Conservation (phyloP, 2,888 invertebrate species). For the Nowickia ferox region DNA sequence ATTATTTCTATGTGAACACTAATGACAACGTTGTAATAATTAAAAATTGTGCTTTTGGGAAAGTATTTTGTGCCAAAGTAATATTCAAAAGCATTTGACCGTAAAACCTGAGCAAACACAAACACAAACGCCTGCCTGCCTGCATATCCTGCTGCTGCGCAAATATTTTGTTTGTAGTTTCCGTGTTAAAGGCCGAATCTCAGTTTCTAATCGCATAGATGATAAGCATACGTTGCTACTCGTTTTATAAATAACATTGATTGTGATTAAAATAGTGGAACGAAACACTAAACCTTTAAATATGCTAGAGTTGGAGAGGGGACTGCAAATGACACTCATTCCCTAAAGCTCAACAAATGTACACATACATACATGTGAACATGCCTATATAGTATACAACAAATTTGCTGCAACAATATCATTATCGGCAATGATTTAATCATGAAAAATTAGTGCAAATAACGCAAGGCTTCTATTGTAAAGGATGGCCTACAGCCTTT, state of each 20-base stretch:
- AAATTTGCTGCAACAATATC: constrained; percentile 32
- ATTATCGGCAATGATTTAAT: constrained; percentile 51
- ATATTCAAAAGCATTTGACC: constrained; percentile 44
- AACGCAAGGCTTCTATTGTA: neutral
- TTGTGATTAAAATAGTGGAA: constrained; percentile 13
- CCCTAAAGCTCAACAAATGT: no score
- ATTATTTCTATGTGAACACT: neutral
- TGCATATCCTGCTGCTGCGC: neutral
- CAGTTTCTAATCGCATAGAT: constrained; percentile 1
- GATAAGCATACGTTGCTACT: constrained; percentile 3
- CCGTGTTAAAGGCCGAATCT: neutral
- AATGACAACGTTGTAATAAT: neutral
- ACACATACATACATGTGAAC: no score
- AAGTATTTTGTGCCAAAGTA: constrained; percentile 7
- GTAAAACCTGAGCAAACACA: constrained; percentile 53
- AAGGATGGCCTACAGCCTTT: neutral
- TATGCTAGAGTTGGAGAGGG: constrained; percentile 10
- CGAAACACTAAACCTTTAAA: neutral
- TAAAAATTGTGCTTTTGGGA: neutral
- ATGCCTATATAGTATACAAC: neutral
- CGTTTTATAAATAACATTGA: constrained; percentile 26
- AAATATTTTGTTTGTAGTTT: constrained; percentile 8
- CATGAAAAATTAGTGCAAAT: constrained; percentile 45
- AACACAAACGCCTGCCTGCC: neutral
- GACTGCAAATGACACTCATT: constrained; percentile 9